Conservation (phyloP, 1,140 invertebrate species). For the Oryctes rhinoceros region DNA sequence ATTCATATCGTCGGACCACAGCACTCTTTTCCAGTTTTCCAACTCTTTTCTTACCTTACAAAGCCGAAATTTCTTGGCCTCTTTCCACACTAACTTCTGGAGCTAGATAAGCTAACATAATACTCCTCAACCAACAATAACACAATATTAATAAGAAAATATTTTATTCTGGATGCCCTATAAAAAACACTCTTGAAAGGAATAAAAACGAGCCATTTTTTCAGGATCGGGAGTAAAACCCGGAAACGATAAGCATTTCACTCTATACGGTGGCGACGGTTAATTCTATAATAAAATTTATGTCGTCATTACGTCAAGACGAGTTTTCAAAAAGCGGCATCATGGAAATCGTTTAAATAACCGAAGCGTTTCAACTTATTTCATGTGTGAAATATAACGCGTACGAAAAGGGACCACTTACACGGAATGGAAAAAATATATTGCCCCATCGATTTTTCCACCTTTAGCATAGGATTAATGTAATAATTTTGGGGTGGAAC, state of each 20-base stretch:
- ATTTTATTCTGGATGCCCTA: no score
- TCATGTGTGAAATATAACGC: slow-evolving; percentile 32
- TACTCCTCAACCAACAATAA: no score
- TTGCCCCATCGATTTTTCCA: slow-evolving; percentile 29
- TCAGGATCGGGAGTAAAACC: neutral
- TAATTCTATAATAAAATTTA: slow-evolving; percentile 33
- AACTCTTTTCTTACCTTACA: no score
- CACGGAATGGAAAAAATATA: slow-evolving; percentile 35
- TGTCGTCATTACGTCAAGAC: slow-evolving; percentile 31
- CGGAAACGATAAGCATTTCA: neutral
- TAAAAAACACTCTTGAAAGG: neutral
- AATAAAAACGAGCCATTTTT: slow-evolving; percentile 1
- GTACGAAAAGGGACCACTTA: slow-evolving; percentile 19
- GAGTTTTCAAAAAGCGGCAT: slow-evolving; percentile 33
- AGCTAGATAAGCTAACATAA: no score
- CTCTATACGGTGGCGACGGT: slow-evolving; percentile 4
- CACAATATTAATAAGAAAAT: no score
- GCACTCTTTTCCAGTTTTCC: no score
- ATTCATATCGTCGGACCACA: no score
- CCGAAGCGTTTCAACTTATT: slow-evolving; percentile 32
- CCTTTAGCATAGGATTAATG: slow-evolving; percentile 31
- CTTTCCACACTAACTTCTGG: no score
- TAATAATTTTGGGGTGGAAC: slow-evolving; percentile 30
- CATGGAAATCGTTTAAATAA: slow-evolving; percentile 33
- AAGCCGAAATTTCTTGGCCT: no score